Conservation (phyloP, 1,140 invertebrate genomes). For the Pentalonia nigronervosa region DNA sequence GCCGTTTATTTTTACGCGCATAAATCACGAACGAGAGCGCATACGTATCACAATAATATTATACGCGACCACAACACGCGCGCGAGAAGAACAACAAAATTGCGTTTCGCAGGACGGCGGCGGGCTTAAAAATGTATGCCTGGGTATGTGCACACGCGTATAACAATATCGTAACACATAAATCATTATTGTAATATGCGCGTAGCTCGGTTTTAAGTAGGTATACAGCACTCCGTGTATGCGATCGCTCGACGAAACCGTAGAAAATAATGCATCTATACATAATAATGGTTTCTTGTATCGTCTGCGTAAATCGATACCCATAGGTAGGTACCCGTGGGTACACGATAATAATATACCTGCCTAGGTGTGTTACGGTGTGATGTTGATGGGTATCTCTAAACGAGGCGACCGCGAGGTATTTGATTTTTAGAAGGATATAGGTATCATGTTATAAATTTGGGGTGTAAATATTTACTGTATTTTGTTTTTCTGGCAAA, state of each 20-base stretch:
- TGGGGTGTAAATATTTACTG: not conserved
- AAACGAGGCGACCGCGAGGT: not conserved
- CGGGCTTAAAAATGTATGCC: not conserved
- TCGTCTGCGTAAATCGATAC: not conserved
- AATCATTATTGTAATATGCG: not conserved
- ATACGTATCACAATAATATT: not conserved
- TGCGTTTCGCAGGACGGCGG: not conserved
- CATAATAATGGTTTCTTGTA: not conserved
- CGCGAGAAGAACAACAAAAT: not conserved
- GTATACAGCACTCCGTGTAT: not conserved
- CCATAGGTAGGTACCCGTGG: too few species aligned
- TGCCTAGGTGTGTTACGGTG: not conserved
- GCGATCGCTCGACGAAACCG: not conserved
- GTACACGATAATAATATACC: not conserved
- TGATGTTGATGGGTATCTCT: not conserved
- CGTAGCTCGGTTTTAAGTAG: slow-evolving; percentile 6
- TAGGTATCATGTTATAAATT: too few species aligned
- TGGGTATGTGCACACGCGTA: not conserved
- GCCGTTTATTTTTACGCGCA: not conserved
- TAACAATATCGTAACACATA: too few species aligned
- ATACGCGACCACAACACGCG: not conserved
- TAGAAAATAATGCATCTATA: not conserved
- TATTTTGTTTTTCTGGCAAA: not conserved
- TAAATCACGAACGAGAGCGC: not conserved
- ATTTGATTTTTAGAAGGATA: not conserved